Conservation (phyloP, 1,140 invertebrate genomes). For the Nasonia vitripennis region DNA sequence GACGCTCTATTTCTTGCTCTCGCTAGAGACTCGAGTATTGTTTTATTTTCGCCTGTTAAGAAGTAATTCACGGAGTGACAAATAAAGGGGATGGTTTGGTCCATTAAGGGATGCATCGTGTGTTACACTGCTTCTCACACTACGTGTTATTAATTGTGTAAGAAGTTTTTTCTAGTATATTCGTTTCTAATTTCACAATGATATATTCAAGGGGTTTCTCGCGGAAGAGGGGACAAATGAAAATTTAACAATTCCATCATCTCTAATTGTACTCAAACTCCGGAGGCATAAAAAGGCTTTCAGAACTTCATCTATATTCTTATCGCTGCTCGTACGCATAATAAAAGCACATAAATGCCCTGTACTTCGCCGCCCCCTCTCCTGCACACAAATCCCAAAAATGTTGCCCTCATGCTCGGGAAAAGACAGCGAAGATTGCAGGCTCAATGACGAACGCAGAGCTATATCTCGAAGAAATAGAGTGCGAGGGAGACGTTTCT, state of each 20-base stretch:
- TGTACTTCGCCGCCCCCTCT: neutral
- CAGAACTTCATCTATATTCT: conserved; percentile 27
- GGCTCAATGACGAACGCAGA: neutral
- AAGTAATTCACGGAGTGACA: too few relatives aligned
- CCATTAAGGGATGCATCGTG: too few relatives aligned
- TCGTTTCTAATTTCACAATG: too few relatives aligned
- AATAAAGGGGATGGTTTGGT: too few relatives aligned
- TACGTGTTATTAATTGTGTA: too few relatives aligned
- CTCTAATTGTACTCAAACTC: too few relatives aligned
- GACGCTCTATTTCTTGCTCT: neutral
- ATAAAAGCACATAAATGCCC: conserved; percentile 38
- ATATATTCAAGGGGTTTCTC: too few relatives aligned
- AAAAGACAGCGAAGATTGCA: too few relatives aligned
- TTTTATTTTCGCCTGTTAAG: neutral
- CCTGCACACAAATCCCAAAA: conserved; percentile 6
- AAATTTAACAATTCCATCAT: too few relatives aligned
- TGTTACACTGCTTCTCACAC: too few relatives aligned
- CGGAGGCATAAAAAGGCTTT: neutral
- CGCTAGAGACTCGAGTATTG: neutral
- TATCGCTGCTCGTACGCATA: neutral
- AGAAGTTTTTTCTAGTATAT: too few relatives aligned
- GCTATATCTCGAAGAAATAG: neutral
- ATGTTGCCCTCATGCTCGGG: neutral
- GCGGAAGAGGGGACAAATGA: too few relatives aligned
- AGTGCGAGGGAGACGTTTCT: neutral